These are phyloP conservation scores for Lymantria dispar DNA, from an alignment of 2,888 invertebrate species.

Conservation along the genomic window DNA sequence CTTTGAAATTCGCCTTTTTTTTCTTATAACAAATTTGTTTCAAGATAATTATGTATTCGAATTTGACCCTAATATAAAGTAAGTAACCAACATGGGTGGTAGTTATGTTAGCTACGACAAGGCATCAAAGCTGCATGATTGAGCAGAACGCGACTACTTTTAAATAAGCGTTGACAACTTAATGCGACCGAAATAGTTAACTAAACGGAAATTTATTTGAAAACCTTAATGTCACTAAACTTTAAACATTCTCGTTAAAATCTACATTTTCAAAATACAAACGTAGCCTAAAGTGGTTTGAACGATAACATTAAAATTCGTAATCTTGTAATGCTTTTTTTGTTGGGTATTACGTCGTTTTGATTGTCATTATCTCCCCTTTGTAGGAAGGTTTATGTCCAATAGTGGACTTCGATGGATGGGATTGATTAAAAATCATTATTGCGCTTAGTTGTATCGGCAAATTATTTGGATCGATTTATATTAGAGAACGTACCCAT, in stretches of 20 bases:
- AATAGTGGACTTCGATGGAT: too few species aligned
- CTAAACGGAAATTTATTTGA: slow-evolving; percentile 12
- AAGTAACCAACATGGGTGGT: slow-evolving; percentile 50
- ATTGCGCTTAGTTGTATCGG: slow-evolving; percentile 10
- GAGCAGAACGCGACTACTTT: slow-evolving; percentile 43
- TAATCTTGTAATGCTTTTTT: too few species aligned
- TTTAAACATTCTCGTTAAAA: too few species aligned
- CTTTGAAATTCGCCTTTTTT: too few species aligned
- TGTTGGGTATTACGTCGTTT: too few species aligned
- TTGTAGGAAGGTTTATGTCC: too few species aligned
- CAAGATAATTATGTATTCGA: not conserved
- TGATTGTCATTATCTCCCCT: too few species aligned
- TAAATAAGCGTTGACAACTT: slow-evolving; percentile 42
- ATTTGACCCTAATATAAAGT: not conserved
- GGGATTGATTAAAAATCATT: slow-evolving; percentile 15
- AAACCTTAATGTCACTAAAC: not conserved
- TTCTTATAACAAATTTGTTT: not conserved
- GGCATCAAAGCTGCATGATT: slow-evolving; percentile 47
- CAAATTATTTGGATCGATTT: slow-evolving; percentile 15
- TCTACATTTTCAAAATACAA: too few species aligned
- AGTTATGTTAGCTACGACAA: slow-evolving; percentile 39
- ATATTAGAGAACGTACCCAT: too few species aligned
- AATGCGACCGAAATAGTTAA: slow-evolving; percentile 32
- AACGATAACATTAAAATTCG: too few species aligned
- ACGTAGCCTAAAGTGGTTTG: too few species aligned